phyloP scores from a whole-genome alignment of 2,888 invertebrate genomes.

The Hesperia comma region DNA sequence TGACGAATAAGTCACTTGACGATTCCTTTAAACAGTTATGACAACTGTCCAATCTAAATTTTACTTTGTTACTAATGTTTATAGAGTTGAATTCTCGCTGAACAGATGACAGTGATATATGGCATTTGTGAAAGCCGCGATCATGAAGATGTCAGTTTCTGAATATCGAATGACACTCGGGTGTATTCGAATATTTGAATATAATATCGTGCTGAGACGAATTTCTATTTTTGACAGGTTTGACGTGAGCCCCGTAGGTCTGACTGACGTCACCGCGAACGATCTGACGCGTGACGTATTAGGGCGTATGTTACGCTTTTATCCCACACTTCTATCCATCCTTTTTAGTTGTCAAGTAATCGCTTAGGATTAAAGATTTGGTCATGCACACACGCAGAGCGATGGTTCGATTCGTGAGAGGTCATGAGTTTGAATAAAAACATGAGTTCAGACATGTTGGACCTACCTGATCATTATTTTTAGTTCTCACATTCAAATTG shows the following conservation, averaged over 20 bases:
- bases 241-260: constrained; percentile 51
- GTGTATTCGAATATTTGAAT: constrained; percentile 60
- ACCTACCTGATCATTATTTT: neutral
- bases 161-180: constrained; percentile 75
- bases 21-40: constrained; percentile 68
- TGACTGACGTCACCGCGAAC: constrained; percentile 52
- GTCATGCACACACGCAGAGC: constrained; percentile 4
- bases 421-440: constrained; percentile 3
- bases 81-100: constrained; percentile 47
- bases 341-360: constrained; percentile 25
- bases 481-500: too few species aligned
- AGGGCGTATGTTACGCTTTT: constrained; percentile 39
- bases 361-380: constrained; percentile 23
- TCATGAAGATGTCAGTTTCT: constrained; percentile 76
- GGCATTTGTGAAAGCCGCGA: constrained; percentile 49
- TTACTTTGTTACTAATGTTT: constrained; percentile 9
- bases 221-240: constrained; percentile 73
- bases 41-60: constrained; percentile 36
- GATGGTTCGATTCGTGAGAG: constrained; percentile 11
- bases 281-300: constrained; percentile 57
- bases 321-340: constrained; percentile 9
- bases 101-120: constrained; percentile 36
- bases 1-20: constrained; percentile 73
- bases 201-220: constrained; percentile 74
- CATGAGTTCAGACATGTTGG: neutral